Evolutionary conservation across 2,113 vertebrate genomes (phyloP).

Genomic region (Acanthochromis polyacanthus): DNA sequence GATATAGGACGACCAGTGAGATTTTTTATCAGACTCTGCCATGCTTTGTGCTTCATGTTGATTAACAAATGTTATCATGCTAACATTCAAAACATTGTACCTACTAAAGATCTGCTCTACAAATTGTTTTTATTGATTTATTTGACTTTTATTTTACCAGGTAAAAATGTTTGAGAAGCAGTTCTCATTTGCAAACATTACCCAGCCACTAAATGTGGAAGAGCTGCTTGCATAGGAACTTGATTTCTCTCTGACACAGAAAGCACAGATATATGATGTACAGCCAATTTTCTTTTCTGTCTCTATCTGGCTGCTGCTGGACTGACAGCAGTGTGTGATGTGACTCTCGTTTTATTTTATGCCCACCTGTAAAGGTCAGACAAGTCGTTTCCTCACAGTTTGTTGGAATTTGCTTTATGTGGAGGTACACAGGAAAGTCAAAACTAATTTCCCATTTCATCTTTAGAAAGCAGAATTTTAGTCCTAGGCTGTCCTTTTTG

Average conservation of each 20-base stretch:
- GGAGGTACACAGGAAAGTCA: conserved; percentile 4
- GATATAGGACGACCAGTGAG: not conserved
- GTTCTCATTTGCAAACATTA: too few relatives aligned
- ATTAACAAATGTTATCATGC: not conserved
- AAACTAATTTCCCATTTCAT: not conserved
- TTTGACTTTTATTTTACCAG: too few relatives aligned
- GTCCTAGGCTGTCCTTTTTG: not conserved
- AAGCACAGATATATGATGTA: not conserved
- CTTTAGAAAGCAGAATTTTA: conserved; percentile 11
- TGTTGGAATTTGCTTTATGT: conserved; percentile 20
- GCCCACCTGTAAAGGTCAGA: conserved; percentile 18
- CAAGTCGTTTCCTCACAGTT: conserved; percentile 7
- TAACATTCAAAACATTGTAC: not conserved
- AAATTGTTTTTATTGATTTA: too few relatives aligned
- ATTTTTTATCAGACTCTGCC: not conserved
- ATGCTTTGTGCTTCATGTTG: not conserved
- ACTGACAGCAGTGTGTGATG: too few relatives aligned
- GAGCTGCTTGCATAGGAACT: not conserved
- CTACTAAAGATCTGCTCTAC: not conserved
- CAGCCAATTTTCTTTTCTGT: not conserved
- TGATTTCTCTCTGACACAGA: conserved; percentile 8
- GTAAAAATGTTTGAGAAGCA: too few relatives aligned
- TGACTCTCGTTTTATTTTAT: conserved; percentile 29
- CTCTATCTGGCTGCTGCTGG: conserved; percentile 19
- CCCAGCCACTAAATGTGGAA: not conserved